Evolutionary conservation across 2,113 vertebrate genomes (phyloP).

Genomic region (Perca schrenkii): DNA sequence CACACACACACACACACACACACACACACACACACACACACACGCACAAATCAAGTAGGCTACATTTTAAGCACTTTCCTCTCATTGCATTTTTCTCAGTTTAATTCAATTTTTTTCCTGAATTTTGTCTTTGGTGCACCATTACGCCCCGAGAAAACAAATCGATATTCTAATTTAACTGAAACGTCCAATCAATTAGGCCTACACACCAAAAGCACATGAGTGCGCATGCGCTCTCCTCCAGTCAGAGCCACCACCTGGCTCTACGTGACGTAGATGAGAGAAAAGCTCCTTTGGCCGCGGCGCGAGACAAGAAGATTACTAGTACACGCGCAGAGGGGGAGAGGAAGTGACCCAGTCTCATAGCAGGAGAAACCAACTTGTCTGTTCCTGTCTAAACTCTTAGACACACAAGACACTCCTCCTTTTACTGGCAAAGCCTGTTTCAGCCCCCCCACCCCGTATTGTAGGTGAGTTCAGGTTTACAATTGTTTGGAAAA

Average conservation of each 20-base stretch:
- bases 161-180: conserved; percentile 43
- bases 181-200: conserved; percentile 44
- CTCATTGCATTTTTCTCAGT: background rate
- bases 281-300: conserved; percentile 72
- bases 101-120: background rate
- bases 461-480: conserved; percentile 30
- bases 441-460: background rate
- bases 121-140: background rate
- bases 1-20: no score
- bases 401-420: conserved; percentile 25
- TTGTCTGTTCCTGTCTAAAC: conserved; percentile 7
- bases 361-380: conserved; percentile 2
- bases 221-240: conserved; percentile 76
- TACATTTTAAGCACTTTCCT: background rate
- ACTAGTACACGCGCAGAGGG: conserved; percentile 25
- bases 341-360: conserved; percentile 4
- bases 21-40: background rate
- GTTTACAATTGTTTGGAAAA: background rate
- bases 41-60: background rate
- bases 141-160: background rate
- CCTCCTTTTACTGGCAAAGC: background rate
- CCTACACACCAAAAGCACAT: background rate
- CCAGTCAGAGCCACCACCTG: conserved; percentile 52
- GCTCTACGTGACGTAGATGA: conserved; percentile 75
- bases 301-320: conserved; percentile 66